Evolutionary conservation across 2,888 invertebrate genomes (phyloP), one percentile per base, ranked within the genome.

Genomic region (Autographa pulchrina): DNA sequence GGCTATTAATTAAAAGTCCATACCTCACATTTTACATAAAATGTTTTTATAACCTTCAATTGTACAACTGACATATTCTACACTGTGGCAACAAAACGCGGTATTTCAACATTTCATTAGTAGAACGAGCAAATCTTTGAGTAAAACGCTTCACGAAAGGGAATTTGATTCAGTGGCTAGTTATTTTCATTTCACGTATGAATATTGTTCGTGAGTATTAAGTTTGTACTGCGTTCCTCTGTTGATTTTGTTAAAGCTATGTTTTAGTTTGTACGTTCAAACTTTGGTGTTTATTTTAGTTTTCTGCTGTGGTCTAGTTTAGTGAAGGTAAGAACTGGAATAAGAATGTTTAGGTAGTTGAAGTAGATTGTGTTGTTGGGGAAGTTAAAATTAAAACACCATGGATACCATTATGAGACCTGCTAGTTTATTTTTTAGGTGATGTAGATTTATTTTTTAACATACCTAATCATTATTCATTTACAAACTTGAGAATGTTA

Each of bases 91-190:
- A 38, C 59, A 79, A 72, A 80, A 80, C 82, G 85, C 80, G 85
- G 86, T 81, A 84, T 85, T 80, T 83, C 85, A 84, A 84, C 87
- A 87, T 92, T 93, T 92, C 91, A 92, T 93, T 92, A 93, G 84
- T 83, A 73, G 86, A 89, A 90, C 90, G 91, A 86, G 88, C 75
- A 86, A 91, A 89, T 92, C 90, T 89, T 89, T 87, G 82, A 86
- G 77, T 63, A 80, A 82, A 84, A 69, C 83, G 86, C 81, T 80
- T 83, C 82, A 79, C 81, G 86, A 86, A 89, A 87, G 84, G 71
- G 68, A 77, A 90, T 89, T 88, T 86, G 86, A 90, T 89, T 89
- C 87, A 64, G 85, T 75, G 86, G 85, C 84, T 85, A 85, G 86
- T 86, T 89, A 88, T 88, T 84, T 83, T 79, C 78, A 68, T 70